phyloP scores from a whole-genome alignment of 2,113 vertebrate species.

The Xiphias gladius region DNA sequence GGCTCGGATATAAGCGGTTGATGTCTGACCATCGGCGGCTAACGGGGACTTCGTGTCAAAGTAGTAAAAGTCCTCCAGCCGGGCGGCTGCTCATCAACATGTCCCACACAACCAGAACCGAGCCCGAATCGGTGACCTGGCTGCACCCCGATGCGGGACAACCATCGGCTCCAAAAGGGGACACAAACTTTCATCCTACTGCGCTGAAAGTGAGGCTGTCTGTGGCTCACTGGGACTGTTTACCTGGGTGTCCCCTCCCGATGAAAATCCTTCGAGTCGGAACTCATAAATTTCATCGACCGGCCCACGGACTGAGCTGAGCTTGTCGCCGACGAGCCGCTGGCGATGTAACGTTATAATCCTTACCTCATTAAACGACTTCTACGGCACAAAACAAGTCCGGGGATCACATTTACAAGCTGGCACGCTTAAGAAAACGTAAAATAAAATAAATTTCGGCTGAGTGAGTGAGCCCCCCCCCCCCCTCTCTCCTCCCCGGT shows the following conservation, averaged over 20 bases:
- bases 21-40: not conserved
- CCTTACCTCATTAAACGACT: slow-evolving; percentile 74
- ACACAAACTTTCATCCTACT: slow-evolving; percentile 68
- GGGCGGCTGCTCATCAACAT: slow-evolving; percentile 6
- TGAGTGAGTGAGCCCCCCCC: slow-evolving; percentile 40
- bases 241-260: slow-evolving; percentile 69
- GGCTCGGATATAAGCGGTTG: slow-evolving; percentile 1
- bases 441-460: slow-evolving; percentile 60
- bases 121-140: slow-evolving; percentile 66
- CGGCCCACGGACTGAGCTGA: slow-evolving; percentile 67
- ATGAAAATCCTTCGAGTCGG: slow-evolving; percentile 61
- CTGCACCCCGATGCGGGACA: slow-evolving; percentile 67
- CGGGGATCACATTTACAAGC: slow-evolving; percentile 40
- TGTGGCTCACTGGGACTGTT: slow-evolving; percentile 37
- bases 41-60: slow-evolving; percentile 10
- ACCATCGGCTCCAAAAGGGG: slow-evolving; percentile 26
- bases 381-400: slow-evolving; percentile 48
- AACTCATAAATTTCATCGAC: slow-evolving; percentile 72
- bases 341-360: slow-evolving; percentile 74
- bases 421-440: slow-evolving; percentile 39
- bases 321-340: slow-evolving; percentile 59
- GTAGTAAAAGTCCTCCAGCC: slow-evolving; percentile 48
- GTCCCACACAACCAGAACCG: slow-evolving; percentile 73
- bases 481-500: slow-evolving; percentile 51
- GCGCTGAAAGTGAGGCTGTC: slow-evolving; percentile 41